Evolutionary conservation across 1,140 invertebrate genomes (phyloP), one percentile per base, ranked within the genome.

Genomic region (Agrilus planipennis): DNA sequence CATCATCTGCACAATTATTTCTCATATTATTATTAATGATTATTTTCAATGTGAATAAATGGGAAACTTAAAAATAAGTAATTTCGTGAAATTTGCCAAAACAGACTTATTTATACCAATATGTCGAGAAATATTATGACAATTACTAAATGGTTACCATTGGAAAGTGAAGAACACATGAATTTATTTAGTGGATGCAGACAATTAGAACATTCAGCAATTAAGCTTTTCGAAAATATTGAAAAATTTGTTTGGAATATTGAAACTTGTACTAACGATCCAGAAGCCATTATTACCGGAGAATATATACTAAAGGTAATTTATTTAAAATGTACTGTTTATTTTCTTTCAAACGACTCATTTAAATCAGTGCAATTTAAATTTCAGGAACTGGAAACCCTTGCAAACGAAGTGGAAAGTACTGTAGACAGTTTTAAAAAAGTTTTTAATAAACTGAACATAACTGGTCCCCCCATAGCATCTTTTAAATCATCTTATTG

Each of bases 141-240:
- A 14, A 41, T 61, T 20, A 48, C 49, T 10, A 61, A 61, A 49
- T 61, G 59, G 59, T 39, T 61, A 15, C 55, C 57, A 18, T 5
- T 45, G 12, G 45, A 55, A 22, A 51, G 41, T 17, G 40, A 51
- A 35, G 51, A 54, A 16, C 42, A 53, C 27, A 37, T 48, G 35
- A 29, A 18, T 5, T 19, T 52, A 4, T 55, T 52, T 27, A 11
- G 23, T 3, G 48, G 43, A 36, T 61, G 56, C 29, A 55, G 34
- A 29, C 27, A 48, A 20, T 42, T 61, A 18, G 45, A 47, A 48
- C 43, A 20, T 37, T 41, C 47, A 6, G 43, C 53, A 16, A 31
- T n/a, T n/a, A n/a, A n/a, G n/a, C n/a, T n/a, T n/a, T n/a, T n/a
- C n/a, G n/a, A n/a, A 4, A 32, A 39, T 36, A 30, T 47, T 20